Evolutionary conservation across 2,113 vertebrate species (phyloP), one percentile per base, ranked within the genome.

Genomic region (Sander vitreus): DNA sequence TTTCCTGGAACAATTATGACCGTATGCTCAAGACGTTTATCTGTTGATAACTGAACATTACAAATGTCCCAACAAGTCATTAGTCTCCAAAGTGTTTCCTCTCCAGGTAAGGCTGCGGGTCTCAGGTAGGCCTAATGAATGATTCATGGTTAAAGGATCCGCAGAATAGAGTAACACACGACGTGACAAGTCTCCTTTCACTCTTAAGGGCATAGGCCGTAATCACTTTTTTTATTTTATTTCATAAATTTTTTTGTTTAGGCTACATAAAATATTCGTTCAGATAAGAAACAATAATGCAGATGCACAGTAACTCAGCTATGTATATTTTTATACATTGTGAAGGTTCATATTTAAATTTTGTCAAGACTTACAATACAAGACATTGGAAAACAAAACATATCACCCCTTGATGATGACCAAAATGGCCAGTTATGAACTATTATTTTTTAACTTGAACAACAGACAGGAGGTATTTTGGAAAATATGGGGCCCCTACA

Each of bases 81-180:
- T 1, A 33, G 59, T 66, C 21, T 62, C 58, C 50, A 21, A 25
- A 27, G 25, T 27, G 59, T 58, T 65, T 84, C 63, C 78, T 76
- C 75, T 76, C 23, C 12, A 8, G 58, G 73, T 67, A 47, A 76
- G n/a, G n/a, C 72, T 65, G 51, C 2, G 23, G 48, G 71, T 60
- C 15, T 15, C 66, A 63, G 1, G 62, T 65, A 1, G 5, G 25
- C 23, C 25, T 43, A 3, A 91, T 94, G 19, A 93, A 92, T 95
- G 55, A 91, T 95, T 93, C 21, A 95, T 95, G 92, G 91, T 71
- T 64, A 92, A 62, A 71, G 18, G 92, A 94, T 69, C 82, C 63
- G 4, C 51, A 66, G 78, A 64, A 58, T 60, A 78, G 57, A 77
- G 77, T 82, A 60, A 73, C 81, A 51, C 23, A 55, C 25, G 51